Conservation (phyloP, 2,797 vertebrate genomes). For the Falco peregrinus region DNA sequence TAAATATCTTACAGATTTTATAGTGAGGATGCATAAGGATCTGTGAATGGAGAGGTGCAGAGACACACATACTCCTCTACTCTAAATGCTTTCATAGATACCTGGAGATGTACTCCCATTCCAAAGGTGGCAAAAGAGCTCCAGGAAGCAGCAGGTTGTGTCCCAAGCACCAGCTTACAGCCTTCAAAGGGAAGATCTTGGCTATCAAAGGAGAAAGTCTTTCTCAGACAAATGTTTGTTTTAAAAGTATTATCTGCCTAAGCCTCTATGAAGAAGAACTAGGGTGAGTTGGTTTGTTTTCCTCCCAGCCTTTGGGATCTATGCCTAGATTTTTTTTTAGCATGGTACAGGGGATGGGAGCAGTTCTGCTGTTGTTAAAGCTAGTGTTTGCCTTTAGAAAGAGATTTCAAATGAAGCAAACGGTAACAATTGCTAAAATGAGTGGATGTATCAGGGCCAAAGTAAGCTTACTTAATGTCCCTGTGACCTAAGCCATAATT, state of each 20-base stretch:
- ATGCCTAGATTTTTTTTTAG: not conserved
- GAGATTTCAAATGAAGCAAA: not conserved
- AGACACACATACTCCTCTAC: not conserved
- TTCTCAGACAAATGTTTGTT: not conserved
- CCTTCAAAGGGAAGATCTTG: not conserved
- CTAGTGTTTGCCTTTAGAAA: not conserved
- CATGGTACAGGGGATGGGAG: not conserved
- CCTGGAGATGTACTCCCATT: accelerated
- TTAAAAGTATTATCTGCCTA: not conserved
- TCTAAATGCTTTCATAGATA: not conserved
- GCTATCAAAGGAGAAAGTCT: not conserved
- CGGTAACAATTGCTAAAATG: not conserved
- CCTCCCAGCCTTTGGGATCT: not conserved
- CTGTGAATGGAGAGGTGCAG: not conserved
- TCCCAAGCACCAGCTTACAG: not conserved
- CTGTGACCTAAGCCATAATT: not conserved
- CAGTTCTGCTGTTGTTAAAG: not conserved
- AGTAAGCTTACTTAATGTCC: not conserved
- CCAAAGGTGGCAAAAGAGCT: not conserved
- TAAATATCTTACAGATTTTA: not conserved
- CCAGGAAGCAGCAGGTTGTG: accelerated
- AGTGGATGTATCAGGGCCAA: not conserved
- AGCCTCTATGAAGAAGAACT: not conserved
- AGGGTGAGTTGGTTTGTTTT: not conserved
- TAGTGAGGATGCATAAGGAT: not conserved